phyloP scores from a whole-genome alignment of 2,113 vertebrate genomes.

The Hystrix cristata region DNA sequence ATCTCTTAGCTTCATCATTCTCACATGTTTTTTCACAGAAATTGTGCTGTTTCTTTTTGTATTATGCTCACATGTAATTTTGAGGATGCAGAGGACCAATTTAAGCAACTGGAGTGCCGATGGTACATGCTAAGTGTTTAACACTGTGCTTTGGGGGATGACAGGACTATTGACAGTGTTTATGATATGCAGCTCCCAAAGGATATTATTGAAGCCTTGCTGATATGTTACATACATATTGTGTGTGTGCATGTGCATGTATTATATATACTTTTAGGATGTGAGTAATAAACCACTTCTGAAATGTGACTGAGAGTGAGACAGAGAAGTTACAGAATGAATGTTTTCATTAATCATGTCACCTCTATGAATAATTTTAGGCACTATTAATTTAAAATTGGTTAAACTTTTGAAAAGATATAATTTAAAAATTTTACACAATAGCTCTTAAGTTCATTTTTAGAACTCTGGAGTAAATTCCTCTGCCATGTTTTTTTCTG shows the following conservation, averaged over 20 bases:
- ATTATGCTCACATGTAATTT: slow-evolving; percentile 71
- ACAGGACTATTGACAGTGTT: background rate
- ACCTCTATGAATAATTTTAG: slow-evolving; percentile 26
- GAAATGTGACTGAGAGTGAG: background rate
- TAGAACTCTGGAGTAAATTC: slow-evolving; percentile 25
- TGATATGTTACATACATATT: background rate
- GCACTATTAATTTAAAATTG: slow-evolving; percentile 34
- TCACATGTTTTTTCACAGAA: slow-evolving; percentile 76
- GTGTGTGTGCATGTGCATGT: background rate
- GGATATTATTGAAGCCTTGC: slow-evolving; percentile 25
- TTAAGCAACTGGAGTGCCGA: slow-evolving; percentile 56
- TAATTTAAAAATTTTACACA: slow-evolving; percentile 44
- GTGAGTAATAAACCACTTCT: slow-evolving; percentile 8
- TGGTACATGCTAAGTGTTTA: background rate
- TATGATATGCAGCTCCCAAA: slow-evolving; percentile 45
- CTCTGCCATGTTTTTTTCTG: background rate
- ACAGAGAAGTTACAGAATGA: background rate
- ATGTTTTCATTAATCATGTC: slow-evolving; percentile 39
- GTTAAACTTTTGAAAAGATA: slow-evolving; percentile 61
- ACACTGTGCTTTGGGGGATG: background rate
- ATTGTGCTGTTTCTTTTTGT: slow-evolving; percentile 60
- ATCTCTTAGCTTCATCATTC: slow-evolving; percentile 57
- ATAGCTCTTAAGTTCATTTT: slow-evolving; percentile 39
- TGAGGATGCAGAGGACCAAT: slow-evolving; percentile 61
- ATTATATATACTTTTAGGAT: background rate